Evolutionary conservation across 2,113 vertebrate genomes (phyloP).

Genomic region (Hypanus sabinus): DNA sequence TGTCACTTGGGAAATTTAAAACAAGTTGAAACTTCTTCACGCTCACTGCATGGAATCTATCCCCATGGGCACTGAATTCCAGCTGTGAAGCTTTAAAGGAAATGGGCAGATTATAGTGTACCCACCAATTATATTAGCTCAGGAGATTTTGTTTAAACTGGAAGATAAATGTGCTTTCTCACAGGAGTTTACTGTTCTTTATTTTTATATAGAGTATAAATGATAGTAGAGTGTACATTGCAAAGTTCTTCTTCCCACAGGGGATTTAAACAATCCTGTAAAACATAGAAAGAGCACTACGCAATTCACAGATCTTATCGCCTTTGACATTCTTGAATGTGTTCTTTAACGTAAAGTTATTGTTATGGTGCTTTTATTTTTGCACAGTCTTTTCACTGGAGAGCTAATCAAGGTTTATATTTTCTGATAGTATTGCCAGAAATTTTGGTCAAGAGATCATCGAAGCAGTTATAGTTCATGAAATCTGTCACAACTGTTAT

Average conservation of each 20-base stretch:
- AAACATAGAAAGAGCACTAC: neutral
- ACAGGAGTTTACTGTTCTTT: neutral
- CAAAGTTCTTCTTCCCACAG: neutral
- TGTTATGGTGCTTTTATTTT: neutral
- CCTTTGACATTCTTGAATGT: neutral
- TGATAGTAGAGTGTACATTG: neutral
- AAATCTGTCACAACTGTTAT: neutral
- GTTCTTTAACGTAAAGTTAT: neutral
- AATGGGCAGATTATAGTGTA: neutral
- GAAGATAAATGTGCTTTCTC: neutral
- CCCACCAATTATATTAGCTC: neutral
- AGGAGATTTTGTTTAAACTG: slow-evolving; percentile 11
- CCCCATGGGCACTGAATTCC: neutral
- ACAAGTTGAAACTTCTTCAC: neutral
- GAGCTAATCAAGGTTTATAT: neutral
- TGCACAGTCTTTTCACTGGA: neutral
- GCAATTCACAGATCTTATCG: neutral
- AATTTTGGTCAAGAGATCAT: neutral
- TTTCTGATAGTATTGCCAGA: neutral
- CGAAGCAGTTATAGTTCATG: neutral
- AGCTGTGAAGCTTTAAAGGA: neutral
- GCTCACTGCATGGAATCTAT: neutral
- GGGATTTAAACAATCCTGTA: neutral
- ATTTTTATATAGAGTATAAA: neutral
- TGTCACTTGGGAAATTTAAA: neutral